phyloP scores from a whole-genome alignment of 2,113 vertebrate species.

The Erpornis zantholeuca region DNA sequence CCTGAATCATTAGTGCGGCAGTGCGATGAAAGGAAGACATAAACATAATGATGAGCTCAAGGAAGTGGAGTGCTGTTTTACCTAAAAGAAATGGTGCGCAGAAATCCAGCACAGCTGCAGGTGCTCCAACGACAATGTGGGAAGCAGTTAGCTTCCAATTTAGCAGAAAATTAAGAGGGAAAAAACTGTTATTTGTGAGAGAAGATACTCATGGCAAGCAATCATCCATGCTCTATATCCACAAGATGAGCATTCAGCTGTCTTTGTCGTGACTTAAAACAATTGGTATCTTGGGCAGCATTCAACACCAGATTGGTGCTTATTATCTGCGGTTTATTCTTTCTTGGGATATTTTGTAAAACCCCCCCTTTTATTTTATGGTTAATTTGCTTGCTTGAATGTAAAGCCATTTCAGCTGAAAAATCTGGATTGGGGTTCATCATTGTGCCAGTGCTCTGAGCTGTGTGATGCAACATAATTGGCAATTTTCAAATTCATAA shows the following conservation, averaged over 20 bases:
- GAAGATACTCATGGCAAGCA: slow-evolving; percentile 87
- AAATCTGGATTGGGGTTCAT: slow-evolving; percentile 78
- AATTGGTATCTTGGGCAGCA: slow-evolving; percentile 85
- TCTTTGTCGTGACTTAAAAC: slow-evolving; percentile 88
- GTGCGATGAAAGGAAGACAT: slow-evolving; percentile 90
- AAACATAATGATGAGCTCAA: slow-evolving; percentile 87
- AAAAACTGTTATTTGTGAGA: slow-evolving; percentile 90
- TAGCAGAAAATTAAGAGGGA: slow-evolving; percentile 91
- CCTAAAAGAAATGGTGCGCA: slow-evolving; percentile 85
- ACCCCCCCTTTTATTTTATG: slow-evolving; percentile 76
- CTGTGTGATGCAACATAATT: slow-evolving; percentile 81
- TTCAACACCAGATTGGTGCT: slow-evolving; percentile 87
- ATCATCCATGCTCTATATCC: slow-evolving; percentile 81
- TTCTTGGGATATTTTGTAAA: slow-evolving; percentile 83
- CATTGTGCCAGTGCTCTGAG: slow-evolving; percentile 76
- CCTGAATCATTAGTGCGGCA: slow-evolving; percentile 83
- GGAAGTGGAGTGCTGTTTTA: slow-evolving; percentile 87
- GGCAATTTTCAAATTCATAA: slow-evolving; percentile 83
- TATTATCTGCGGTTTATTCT: slow-evolving; percentile 85
- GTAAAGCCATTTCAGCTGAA: slow-evolving; percentile 84
- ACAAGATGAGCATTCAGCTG: slow-evolving; percentile 86
- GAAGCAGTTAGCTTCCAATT: slow-evolving; percentile 89
- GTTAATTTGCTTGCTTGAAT: slow-evolving; percentile 86
- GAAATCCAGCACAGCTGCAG: slow-evolving; percentile 88
- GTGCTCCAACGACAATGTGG: slow-evolving; percentile 87